Conservation (phyloP, 2,797 vertebrate genomes). For the Ctenosaura bakeri region DNA sequence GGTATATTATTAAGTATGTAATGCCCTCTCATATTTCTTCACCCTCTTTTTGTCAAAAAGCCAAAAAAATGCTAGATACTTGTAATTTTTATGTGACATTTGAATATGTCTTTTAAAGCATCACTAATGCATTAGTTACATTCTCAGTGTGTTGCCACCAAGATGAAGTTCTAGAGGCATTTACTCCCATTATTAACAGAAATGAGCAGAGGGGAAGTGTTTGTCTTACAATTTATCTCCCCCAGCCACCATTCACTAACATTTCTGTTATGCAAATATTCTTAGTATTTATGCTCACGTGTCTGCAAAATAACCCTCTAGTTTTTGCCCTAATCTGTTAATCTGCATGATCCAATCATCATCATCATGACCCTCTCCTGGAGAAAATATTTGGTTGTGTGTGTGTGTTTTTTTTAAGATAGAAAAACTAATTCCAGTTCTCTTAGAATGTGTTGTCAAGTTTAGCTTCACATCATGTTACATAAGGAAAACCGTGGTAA, state of each 20-base stretch:
- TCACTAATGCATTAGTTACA: background rate
- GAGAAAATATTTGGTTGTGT: slow-evolving; percentile 33
- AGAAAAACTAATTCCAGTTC: slow-evolving; percentile 58
- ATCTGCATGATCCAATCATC: slow-evolving; percentile 63
- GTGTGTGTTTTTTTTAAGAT: slow-evolving; percentile 33
- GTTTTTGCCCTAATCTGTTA: slow-evolving; percentile 69
- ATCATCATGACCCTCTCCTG: slow-evolving; percentile 51
- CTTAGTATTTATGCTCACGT: slow-evolving; percentile 59
- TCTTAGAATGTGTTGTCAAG: slow-evolving; percentile 45
- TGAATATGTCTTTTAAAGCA: background rate
- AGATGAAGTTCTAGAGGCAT: slow-evolving; percentile 2
- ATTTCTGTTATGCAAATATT: slow-evolving; percentile 56
- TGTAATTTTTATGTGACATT: background rate
- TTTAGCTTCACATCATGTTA: slow-evolving; percentile 18
- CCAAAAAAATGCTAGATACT: background rate
- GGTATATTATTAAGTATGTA: background rate
- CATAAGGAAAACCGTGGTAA: slow-evolving; percentile 28
- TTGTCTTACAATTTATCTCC: too few species aligned
- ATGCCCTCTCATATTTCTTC: background rate
- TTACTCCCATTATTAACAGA: background rate
- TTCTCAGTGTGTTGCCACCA: background rate
- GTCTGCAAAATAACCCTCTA: slow-evolving; percentile 59
- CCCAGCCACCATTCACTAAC: background rate
- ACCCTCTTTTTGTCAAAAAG: background rate
- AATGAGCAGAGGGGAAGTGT: background rate